Evolutionary conservation across 1,140 invertebrate genomes (phyloP), one percentile per base, ranked within the genome.

Genomic region (Euglossa dilemma): DNA sequence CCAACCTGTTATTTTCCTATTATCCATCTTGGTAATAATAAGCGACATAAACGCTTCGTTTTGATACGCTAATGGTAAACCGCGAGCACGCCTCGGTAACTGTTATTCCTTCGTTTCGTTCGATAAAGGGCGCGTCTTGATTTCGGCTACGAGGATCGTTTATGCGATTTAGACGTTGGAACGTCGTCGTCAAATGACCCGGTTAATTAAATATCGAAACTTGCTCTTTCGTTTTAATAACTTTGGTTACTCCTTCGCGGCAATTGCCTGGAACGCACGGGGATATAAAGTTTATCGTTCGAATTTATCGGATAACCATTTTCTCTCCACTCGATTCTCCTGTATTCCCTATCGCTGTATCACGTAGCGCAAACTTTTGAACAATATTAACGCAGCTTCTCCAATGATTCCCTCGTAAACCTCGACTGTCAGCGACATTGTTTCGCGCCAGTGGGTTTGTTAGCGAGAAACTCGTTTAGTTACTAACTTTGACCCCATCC

Each of bases 391-490:
- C 87, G 87, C 87, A 83, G 80, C 85, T 80, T 74, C 78, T 84
- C 79, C 80, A 79, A 77, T 86, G 76, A 80, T 89, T 85, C 79
- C 72, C 69, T 72, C 80, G 74, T 87, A 86, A 89, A 85, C 87
- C 88, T 80, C 85, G 85, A 87, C 80, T 87, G 85, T 89, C 88
- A 89, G 71, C 82, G 82, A 85, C 85, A 88, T 86, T 87, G 83
- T 89, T 91, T 90, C 90, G 86, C 81, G 71, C 85, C 87, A 88
- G 73, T 89, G 86, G 87, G 87, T 91, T 90, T 89, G 89, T 91
- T 91, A 91, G 89, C 81, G 85, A 89, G 85, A 89, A 90, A 91
- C 90, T 91, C 89, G 87, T 91, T 91, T 87, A 87, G 89, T 87
- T 90, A 83, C 76, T 80, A 91, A 91, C 89, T 90, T 90, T 64